Conservation (phyloP, 2,113 vertebrate species). For the Pygoscelis antarcticus region DNA sequence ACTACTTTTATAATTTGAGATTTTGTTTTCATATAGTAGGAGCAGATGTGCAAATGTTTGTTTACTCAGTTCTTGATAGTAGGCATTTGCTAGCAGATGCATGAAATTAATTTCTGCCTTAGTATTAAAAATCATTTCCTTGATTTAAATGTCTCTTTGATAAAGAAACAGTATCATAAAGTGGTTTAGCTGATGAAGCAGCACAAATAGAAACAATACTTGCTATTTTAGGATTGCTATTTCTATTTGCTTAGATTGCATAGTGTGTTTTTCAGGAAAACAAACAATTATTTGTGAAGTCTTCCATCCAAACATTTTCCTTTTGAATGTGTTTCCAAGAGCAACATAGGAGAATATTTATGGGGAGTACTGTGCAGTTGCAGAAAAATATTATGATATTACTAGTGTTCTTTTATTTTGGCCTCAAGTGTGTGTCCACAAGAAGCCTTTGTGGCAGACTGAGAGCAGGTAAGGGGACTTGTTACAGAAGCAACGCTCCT, state of each 20-base stretch:
- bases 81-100: constrained; percentile 70
- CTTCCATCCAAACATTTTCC: constrained; percentile 53
- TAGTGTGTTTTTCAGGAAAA: constrained; percentile 40
- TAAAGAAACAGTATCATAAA: constrained; percentile 60
- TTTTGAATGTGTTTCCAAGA: constrained; percentile 9
- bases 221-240: constrained; percentile 49
- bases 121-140: constrained; percentile 72
- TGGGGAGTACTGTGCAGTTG: neutral
- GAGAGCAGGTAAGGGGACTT: neutral
- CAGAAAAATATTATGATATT: neutral
- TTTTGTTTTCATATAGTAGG: constrained; percentile 14
- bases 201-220: constrained; percentile 59
- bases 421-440: rapidly evolving
- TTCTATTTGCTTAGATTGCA: constrained; percentile 59
- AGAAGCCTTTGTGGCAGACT: neutral
- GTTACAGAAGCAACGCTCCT: rapidly evolving
- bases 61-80: constrained; percentile 57
- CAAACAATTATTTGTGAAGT: constrained; percentile 63
- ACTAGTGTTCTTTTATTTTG: neutral
- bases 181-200: constrained; percentile 56
- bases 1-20: constrained; percentile 5
- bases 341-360: neutral
- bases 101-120: constrained; percentile 74
- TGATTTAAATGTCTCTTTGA: constrained; percentile 67
- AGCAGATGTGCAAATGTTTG: constrained; percentile 70